Percentiles rank a stretch among this genome's conserved stretches.
phyloP scores from a whole-genome alignment of 2,888 invertebrate genomes.

The Macrosiphum euphorbiae region DNA sequence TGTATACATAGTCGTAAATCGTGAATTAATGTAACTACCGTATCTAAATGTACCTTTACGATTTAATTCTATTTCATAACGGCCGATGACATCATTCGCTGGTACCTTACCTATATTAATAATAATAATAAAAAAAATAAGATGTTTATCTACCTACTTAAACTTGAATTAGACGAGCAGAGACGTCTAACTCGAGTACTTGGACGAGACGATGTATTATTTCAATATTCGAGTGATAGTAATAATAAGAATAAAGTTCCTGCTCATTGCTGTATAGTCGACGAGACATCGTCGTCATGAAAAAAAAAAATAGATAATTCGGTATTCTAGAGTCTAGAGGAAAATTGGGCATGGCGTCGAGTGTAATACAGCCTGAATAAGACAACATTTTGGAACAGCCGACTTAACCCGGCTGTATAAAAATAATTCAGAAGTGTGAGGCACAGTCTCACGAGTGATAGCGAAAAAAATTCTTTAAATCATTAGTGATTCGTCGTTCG shows the following conservation, averaged over 20 bases:
- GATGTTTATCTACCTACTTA: background rate
- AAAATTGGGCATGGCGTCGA: background rate
- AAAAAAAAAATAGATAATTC: background rate
- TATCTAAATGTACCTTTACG: background rate
- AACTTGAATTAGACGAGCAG: background rate
- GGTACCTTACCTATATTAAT: slow-evolving; percentile 1
- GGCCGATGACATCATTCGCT: background rate
- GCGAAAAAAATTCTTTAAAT: background rate
- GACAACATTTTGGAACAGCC: background rate
- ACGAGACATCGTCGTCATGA: background rate
- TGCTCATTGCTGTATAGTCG: background rate
- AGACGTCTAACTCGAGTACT: background rate
- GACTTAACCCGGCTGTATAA: background rate
- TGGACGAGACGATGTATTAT: background rate
- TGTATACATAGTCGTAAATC: background rate
- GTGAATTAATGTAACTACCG: background rate
- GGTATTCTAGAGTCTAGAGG: background rate
- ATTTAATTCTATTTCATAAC: background rate
- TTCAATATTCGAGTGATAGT: background rate
- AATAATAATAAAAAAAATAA: background rate
- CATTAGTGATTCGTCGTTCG: background rate
- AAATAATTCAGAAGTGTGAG: background rate
- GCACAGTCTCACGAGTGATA: background rate
- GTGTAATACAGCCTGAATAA: background rate
- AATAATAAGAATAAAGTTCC: background rate